Conservation (phyloP, 2,888 invertebrate species). For the Pandemis heparana region DNA sequence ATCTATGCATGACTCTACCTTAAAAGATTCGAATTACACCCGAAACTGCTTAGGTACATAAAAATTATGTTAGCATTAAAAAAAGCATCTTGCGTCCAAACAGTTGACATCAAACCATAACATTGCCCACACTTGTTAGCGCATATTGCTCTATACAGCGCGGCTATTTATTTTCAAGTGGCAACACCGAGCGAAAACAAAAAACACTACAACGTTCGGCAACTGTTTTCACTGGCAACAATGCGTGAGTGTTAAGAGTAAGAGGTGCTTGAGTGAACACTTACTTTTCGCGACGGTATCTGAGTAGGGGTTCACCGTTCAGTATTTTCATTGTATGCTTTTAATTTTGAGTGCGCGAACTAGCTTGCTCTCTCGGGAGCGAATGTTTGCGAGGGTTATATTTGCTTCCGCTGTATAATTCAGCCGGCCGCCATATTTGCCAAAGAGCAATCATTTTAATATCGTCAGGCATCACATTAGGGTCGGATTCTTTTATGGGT, state of each 20-base stretch:
- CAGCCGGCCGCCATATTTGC: constrained; percentile 87
- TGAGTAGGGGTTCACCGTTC: constrained; percentile 75
- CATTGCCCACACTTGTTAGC: constrained; percentile 80
- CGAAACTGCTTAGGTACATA: not conserved
- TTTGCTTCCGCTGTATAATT: constrained; percentile 88
- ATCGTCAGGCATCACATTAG: constrained; percentile 85
- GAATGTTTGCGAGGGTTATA: constrained; percentile 87
- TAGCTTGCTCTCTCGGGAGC: constrained; percentile 85
- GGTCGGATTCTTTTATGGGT: constrained; percentile 74
- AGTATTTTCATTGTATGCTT: constrained; percentile 88
- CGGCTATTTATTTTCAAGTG: constrained; percentile 83
- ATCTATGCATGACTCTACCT: too few relatives aligned
- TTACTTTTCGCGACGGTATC: constrained; percentile 84
- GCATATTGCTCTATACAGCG: constrained; percentile 79
- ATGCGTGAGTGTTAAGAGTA: constrained; percentile 81
- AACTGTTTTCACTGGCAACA: constrained; percentile 84
- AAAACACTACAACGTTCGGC: constrained; percentile 77
- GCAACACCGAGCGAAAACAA: constrained; percentile 85
- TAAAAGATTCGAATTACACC: not conserved
- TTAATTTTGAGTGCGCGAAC: constrained; percentile 88
- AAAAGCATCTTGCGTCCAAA: not conserved
- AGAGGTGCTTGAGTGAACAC: constrained; percentile 73
- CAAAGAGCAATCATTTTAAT: constrained; percentile 88
- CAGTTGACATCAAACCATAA: constrained; percentile 72
- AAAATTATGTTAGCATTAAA: not conserved